phyloP scores from a whole-genome alignment of 2,113 vertebrate species.

The Mesoclemmys tuberculata region DNA sequence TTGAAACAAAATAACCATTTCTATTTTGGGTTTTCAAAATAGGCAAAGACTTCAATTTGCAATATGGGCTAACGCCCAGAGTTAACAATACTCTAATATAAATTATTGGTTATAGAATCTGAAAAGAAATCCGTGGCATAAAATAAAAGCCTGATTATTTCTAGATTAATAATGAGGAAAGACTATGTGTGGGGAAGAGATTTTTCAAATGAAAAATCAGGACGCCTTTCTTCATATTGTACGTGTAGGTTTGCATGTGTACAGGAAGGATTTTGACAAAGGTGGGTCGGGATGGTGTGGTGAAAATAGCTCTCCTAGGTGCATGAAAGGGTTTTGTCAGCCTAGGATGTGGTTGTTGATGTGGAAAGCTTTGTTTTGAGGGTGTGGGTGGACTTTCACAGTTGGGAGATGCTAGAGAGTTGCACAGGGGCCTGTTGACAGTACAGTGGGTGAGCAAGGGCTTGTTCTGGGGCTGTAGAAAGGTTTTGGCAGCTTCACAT shows the following conservation, averaged over 20 bases:
- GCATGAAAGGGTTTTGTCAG: background rate
- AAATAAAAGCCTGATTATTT: background rate
- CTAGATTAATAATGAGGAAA: background rate
- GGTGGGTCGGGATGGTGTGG: accelerated
- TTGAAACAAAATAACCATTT: background rate
- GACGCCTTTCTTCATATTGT: background rate
- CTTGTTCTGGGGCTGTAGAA: background rate
- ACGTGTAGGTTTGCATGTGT: background rate
- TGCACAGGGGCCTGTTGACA: background rate
- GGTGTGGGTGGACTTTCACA: background rate
- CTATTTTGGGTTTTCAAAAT: slow-evolving; percentile 27
- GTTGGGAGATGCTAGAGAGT: background rate
- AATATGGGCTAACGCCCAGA: background rate
- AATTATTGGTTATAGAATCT: slow-evolving; percentile 4
- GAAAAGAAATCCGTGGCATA: background rate
- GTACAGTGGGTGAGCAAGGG: background rate
- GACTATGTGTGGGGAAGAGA: background rate
- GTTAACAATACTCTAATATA: slow-evolving; percentile 3
- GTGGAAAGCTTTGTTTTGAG: background rate
- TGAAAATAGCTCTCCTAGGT: background rate
- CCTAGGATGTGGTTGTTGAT: background rate
- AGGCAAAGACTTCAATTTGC: background rate
- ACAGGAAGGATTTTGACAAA: background rate
- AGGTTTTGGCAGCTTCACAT: background rate
- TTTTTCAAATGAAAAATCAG: background rate